Conservation (phyloP, 2,113 vertebrate species). For the Oncorhynchus gorbuscha region DNA sequence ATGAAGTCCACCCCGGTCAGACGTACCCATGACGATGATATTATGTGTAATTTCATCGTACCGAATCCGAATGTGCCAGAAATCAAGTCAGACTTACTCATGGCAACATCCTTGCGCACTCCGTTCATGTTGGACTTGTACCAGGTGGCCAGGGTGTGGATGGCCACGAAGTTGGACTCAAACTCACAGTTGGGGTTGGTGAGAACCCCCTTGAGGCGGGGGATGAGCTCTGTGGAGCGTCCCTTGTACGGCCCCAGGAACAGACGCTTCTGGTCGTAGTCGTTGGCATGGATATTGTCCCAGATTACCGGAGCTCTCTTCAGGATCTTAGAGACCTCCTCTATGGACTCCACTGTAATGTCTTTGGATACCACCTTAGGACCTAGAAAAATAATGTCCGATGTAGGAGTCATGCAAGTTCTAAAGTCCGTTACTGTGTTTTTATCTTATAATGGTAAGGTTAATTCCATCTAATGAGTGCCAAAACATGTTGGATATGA, state of each 20-base stretch:
- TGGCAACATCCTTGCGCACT: slow-evolving; percentile 95
- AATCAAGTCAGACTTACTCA: slow-evolving; percentile 85
- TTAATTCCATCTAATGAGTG: not conserved
- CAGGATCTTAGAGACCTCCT: slow-evolving; percentile 94
- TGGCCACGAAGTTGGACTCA: slow-evolving; percentile 96
- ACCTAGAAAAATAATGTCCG: slow-evolving; percentile 69
- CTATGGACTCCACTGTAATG: slow-evolving; percentile 95
- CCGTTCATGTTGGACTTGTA: slow-evolving; percentile 99
- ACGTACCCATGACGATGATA: too few relatives aligned
- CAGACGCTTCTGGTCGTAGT: slow-evolving; percentile 97
- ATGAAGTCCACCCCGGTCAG: too few relatives aligned
- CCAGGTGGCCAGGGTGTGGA: slow-evolving; percentile 97
- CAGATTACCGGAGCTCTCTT: slow-evolving; percentile 94
- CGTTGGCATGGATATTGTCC: slow-evolving; percentile 99
- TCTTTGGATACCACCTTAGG: slow-evolving; percentile 99
- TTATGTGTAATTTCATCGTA: too few relatives aligned
- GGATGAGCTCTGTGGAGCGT: slow-evolving; percentile 95
- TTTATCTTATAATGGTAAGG: too few relatives aligned
- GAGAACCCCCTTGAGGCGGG: slow-evolving; percentile 92
- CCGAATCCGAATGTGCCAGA: not conserved
- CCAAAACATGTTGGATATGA: not conserved
- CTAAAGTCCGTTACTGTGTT: not conserved
- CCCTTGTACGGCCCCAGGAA: slow-evolving; percentile 98
- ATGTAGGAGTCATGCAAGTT: not conserved
- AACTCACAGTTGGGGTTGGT: slow-evolving; percentile 99